A percentile compares a stretch with the other conserved stretches of the same genome.
Evolutionary conservation across 2,888 invertebrate species (phyloP).

Genomic region (Leptura quadrifasciata): DNA sequence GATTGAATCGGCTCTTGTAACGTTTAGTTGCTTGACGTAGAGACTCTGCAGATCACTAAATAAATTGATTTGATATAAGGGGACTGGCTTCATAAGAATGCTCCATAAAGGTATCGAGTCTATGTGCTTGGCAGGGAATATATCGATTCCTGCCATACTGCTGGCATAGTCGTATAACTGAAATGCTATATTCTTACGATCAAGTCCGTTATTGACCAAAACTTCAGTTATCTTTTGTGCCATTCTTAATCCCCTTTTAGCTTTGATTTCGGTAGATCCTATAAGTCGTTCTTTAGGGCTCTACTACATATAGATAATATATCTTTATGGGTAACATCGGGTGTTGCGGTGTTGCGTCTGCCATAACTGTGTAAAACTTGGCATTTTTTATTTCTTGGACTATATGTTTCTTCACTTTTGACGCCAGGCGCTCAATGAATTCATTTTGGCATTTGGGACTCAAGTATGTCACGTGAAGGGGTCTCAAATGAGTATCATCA

Average conservation of each 20-base stretch:
- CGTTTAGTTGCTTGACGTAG: no score
- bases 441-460: background rate
- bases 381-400: slow-evolving; percentile 1
- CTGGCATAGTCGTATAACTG: background rate
- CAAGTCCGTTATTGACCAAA: background rate
- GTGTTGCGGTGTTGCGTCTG: background rate
- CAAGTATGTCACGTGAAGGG: background rate
- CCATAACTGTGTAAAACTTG: background rate
- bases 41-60: no score
- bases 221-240: no score
- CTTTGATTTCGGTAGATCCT: background rate
- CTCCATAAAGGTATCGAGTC: no score
- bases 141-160: background rate
- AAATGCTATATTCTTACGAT: background rate
- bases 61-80: no score
- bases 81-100: no score
- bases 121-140: no score
- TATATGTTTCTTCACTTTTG: slow-evolving; percentile 1
- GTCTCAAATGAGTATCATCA: background rate
- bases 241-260: background rate
- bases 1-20: no score
- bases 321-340: slow-evolving; percentile 1
- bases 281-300: background rate
- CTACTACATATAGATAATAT: background rate
- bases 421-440: background rate